phyloP scores from a whole-genome alignment of 2,888 invertebrate genomes.

The Lasius platythorax region DNA sequence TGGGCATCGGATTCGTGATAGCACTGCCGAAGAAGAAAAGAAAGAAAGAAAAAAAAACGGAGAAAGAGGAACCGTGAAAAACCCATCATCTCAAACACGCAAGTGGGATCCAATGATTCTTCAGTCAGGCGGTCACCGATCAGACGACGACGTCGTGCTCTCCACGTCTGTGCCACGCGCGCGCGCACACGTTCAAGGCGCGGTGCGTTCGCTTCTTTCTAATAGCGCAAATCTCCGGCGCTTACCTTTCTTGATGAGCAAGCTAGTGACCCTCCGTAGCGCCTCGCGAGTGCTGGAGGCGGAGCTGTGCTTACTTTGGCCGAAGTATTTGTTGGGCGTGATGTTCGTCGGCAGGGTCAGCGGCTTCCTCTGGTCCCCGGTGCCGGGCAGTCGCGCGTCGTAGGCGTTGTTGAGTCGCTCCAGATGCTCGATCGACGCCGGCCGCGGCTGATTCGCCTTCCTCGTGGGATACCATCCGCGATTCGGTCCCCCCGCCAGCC shows the following conservation, averaged over 20 bases:
- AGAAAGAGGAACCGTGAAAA: background rate
- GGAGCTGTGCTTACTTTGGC: conserved; percentile 90
- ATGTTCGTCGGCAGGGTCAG: conserved; percentile 95
- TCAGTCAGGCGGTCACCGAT: background rate
- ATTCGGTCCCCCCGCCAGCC: conserved; percentile 93
- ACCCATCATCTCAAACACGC: background rate
- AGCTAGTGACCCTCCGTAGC: conserved; percentile 94
- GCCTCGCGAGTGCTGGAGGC: conserved; percentile 91
- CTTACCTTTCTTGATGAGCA: conserved; percentile 94
- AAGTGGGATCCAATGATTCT: background rate
- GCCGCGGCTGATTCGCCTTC: conserved; percentile 90
- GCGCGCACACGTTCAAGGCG: conserved; percentile 23
- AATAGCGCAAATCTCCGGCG: conserved; percentile 81
- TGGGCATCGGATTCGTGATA: conserved; percentile 4
- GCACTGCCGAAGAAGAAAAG: background rate
- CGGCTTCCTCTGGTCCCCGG: conserved; percentile 90
- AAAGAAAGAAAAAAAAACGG: background rate
- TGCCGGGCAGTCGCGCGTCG: conserved; percentile 85
- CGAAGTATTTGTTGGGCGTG: conserved; percentile 94
- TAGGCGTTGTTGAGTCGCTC: conserved; percentile 89
- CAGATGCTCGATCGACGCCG: conserved; percentile 94
- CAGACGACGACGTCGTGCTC: conserved; percentile 49
- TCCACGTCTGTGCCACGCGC: conserved; percentile 37
- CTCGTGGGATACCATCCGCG: conserved; percentile 93
- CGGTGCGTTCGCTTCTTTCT: conserved; percentile 57